Conservation (phyloP, 2,888 invertebrate genomes). For the Macrosiphum euphorbiae region DNA sequence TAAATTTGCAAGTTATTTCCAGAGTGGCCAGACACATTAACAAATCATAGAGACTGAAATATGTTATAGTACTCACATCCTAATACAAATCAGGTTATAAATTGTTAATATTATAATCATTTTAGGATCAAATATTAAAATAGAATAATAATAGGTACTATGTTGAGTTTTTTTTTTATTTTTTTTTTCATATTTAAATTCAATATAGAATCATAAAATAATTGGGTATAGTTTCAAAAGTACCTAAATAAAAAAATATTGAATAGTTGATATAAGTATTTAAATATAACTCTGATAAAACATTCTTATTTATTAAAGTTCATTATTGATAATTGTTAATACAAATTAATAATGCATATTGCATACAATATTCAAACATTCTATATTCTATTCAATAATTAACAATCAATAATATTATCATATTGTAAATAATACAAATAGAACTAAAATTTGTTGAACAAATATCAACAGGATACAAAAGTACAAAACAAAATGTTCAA, state of each 20-base stretch:
- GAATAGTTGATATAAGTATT: not conserved
- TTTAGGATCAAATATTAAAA: not conserved
- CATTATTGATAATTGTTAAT: not conserved
- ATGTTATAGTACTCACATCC: no score
- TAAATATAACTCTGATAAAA: not conserved
- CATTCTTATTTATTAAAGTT: not conserved
- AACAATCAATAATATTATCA: not conserved
- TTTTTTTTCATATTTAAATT: not conserved
- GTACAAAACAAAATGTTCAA: not conserved
- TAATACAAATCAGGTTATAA: not conserved
- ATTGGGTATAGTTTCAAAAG: not conserved
- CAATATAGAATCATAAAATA: not conserved
- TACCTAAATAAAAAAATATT: conserved; percentile 1
- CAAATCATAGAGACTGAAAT: not conserved
- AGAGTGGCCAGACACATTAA: not conserved
- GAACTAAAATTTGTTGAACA: not conserved
- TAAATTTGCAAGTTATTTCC: not conserved
- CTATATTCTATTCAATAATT: not conserved
- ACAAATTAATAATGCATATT: not conserved
- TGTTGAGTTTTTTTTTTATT: no score
- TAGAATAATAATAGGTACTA: not conserved
- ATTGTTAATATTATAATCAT: not conserved
- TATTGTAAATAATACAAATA: not conserved
- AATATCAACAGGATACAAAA: not conserved
- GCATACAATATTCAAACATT: not conserved